These are phyloP conservation scores for Gymnarchus niloticus DNA, from an alignment of 2,113 vertebrate species.

Conservation along the genomic window DNA sequence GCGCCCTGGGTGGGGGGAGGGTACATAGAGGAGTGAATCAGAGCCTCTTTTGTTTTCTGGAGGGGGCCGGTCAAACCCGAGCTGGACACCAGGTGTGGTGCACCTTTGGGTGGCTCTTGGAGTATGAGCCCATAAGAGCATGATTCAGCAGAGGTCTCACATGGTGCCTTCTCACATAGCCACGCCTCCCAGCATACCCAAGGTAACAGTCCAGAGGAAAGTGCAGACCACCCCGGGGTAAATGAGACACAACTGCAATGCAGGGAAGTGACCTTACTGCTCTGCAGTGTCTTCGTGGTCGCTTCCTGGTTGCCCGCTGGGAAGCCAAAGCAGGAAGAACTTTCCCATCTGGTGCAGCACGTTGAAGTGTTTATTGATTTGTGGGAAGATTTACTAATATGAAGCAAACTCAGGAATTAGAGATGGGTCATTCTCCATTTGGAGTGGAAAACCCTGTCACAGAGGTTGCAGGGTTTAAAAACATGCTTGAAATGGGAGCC, in stretches of 20 bases:
- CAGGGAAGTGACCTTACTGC: no score
- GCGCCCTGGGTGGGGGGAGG: not conserved
- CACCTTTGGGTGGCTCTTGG: not conserved
- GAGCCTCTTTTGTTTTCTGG: not conserved
- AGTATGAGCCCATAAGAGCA: not conserved
- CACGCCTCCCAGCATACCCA: not conserved
- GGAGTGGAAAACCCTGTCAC: no score
- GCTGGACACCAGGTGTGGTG: not conserved
- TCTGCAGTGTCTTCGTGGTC: not conserved
- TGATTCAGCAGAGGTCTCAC: not conserved
- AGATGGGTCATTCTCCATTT: no score
- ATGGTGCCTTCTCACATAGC: not conserved
- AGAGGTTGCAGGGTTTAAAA: no score
- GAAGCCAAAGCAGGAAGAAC: not conserved
- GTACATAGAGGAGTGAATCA: not conserved
- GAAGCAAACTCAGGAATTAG: not conserved
- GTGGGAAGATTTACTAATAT: not conserved
- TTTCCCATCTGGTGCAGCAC: not conserved
- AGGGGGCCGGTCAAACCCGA: not conserved
- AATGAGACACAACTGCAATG: not conserved
- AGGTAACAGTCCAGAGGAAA: not conserved
- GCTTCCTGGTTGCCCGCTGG: not conserved
- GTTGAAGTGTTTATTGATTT: not conserved
- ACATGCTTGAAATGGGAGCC: no score
- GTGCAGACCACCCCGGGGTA: not conserved